Base-by-base conservation (phyloP, 1,140 invertebrate genomes). In the Drosophila neocordata region DNA sequence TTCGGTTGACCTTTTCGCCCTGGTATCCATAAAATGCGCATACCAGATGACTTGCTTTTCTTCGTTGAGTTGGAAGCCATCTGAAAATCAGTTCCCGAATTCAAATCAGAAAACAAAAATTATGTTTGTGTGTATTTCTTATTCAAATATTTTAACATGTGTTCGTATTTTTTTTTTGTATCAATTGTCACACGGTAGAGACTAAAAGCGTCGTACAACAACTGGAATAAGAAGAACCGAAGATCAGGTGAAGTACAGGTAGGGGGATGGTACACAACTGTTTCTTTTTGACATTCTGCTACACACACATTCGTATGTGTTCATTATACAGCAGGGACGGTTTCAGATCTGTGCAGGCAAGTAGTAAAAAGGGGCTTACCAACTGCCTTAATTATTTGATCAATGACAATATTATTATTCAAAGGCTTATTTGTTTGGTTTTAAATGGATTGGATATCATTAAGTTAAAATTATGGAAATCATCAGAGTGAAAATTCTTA, bases 21-120 rank as follows among this genome's bases (percentile, higher is more conserved):
- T 44, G 89, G 89, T 83, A 90, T 90, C 89, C 89, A 90, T 65
- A 90, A 72, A 22, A 90, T 79, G 62, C 89, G 89, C 68, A 90
- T 72, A 68, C 84, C 84, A 56, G 79, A 80, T 20, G 84, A 77
- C 41, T 90, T 90, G 65, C 57, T 70, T 77, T 87, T 89, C 62
- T 85, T 85, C 53, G 82, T 72, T 18, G 82, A 62, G 41, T 73
- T 71, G 31, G 81, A 85, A 68, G 82, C 70, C 82, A 85, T 85
- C 82, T 85, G 77, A 56, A 85, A 87, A 69, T 77, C 81, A 79
- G 79, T 27, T 35, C 57, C 63, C 44, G 22, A 65, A 35, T 75
- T 69, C 61, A 69, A 60, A 60, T 60, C 37, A 18, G 24, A 60
- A 68, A 57, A 52, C 63, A 69, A 55, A 69, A 22, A 70, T 51